These are phyloP conservation scores for rabbit (Oryctolagus cuniculus) DNA, from an alignment of 2,113 vertebrate genomes.

Conservation along the genomic window DNA sequence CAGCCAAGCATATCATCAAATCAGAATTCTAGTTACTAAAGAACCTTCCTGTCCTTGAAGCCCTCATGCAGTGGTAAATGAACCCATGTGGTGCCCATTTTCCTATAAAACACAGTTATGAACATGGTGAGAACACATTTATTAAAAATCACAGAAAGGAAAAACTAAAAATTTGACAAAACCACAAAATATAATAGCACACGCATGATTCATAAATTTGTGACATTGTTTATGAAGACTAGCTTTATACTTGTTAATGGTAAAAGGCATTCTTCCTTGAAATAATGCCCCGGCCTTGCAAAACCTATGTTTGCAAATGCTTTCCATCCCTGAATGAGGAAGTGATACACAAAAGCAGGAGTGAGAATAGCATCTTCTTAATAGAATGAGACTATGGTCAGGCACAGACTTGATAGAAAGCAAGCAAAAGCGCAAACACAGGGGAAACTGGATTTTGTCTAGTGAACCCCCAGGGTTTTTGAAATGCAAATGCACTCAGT, in stretches of 20 bases:
- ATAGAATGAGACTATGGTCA: background rate
- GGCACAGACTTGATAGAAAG: background rate
- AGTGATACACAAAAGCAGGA: slow-evolving; percentile 32
- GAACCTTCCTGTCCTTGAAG: slow-evolving; percentile 62
- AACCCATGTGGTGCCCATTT: background rate
- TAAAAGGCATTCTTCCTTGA: background rate
- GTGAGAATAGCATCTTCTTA: slow-evolving; percentile 34
- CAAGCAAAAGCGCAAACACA: background rate
- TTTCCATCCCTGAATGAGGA: background rate
- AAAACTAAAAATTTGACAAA: background rate
- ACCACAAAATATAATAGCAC: background rate
- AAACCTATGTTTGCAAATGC: slow-evolving; percentile 36
- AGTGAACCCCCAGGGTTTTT: background rate
- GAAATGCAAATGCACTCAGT: background rate
- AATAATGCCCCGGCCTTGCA: background rate
- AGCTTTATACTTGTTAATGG: background rate
- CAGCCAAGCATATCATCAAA: slow-evolving; percentile 59
- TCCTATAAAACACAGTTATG: background rate
- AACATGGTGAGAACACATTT: background rate
- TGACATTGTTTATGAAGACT: background rate
- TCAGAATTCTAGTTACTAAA: slow-evolving; percentile 44
- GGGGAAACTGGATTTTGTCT: background rate
- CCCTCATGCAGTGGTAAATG: background rate
- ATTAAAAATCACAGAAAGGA: background rate
- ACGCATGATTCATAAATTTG: background rate